phyloP scores from a whole-genome alignment of 2,797 vertebrate genomes.

The Chaetodon trifasciatus region DNA sequence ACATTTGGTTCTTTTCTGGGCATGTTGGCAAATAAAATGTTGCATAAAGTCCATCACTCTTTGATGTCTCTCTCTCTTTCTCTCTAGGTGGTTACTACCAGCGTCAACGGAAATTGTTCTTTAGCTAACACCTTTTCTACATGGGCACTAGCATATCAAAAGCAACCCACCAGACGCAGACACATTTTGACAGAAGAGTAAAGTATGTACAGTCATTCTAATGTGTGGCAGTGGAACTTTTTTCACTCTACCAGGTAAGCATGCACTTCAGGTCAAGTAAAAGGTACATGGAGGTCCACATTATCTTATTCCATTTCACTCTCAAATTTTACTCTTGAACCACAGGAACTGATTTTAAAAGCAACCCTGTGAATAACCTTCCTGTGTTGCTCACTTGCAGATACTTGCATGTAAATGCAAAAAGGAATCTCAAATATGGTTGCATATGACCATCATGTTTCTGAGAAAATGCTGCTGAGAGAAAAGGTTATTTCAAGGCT shows the following conservation, averaged over 20 bases:
- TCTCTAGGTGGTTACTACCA: neutral
- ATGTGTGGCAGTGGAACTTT: neutral
- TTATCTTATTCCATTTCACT: neutral
- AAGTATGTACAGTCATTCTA: neutral
- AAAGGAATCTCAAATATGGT: neutral
- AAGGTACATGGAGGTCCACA: neutral
- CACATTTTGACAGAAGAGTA: neutral
- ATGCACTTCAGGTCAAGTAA: neutral
- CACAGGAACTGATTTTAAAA: neutral
- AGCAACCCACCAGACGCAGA: too few relatives aligned
- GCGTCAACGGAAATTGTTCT: constrained; percentile 8
- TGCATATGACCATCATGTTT: neutral
- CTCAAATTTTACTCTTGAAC: neutral
- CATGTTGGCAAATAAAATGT: neutral
- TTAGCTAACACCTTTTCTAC: constrained; percentile 22
- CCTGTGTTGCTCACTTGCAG: neutral
- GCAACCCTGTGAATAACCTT: neutral
- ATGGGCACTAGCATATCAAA: constrained; percentile 36
- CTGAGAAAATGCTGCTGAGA: neutral
- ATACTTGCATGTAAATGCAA: neutral
- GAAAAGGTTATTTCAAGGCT: neutral
- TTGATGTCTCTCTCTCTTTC: neutral
- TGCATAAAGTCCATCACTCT: constrained; percentile 7
- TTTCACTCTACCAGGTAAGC: neutral
- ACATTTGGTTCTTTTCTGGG: constrained; percentile 6